Evolutionary conservation across 2,888 invertebrate genomes (phyloP).

Genomic region (Erebia ligea): DNA sequence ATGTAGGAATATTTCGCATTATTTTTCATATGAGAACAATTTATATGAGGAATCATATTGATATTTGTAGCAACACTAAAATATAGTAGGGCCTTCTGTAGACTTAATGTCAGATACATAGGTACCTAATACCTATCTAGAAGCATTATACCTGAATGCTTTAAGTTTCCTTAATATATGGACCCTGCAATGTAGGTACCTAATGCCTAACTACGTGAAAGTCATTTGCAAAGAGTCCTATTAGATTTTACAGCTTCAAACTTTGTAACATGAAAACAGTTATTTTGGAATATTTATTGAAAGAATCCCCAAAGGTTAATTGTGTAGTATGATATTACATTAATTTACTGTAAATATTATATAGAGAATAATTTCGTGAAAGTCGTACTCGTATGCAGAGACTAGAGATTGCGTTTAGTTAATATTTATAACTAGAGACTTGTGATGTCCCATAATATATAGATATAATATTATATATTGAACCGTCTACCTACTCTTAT

Average conservation of each 20-base stretch:
- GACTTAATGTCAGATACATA: too few species aligned
- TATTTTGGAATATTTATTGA: constrained; percentile 12
- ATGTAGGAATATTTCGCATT: too few species aligned
- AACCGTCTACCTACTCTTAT: too few species aligned
- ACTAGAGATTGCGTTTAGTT: constrained; percentile 4
- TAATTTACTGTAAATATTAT: not conserved
- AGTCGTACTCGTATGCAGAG: not conserved
- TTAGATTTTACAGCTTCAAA: constrained; percentile 26
- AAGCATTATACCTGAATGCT: not conserved
- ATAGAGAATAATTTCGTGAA: constrained; percentile 1
- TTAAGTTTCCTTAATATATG: not conserved
- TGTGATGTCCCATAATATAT: too few species aligned
- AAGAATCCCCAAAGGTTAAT: constrained; percentile 5
- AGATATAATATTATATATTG: too few species aligned
- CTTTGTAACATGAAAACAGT: constrained; percentile 4
- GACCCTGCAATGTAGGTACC: not conserved
- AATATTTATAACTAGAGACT: constrained; percentile 6
- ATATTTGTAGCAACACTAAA: not conserved
- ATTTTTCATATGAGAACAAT: not conserved
- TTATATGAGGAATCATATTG: not conserved
- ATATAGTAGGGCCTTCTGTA: not conserved
- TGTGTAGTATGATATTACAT: not conserved
- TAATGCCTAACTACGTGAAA: constrained; percentile 22
- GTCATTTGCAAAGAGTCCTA: constrained; percentile 21
- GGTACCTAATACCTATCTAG: too few species aligned